Conservation (phyloP, 2,113 vertebrate genomes). For the Chrysochloris asiatica region DNA sequence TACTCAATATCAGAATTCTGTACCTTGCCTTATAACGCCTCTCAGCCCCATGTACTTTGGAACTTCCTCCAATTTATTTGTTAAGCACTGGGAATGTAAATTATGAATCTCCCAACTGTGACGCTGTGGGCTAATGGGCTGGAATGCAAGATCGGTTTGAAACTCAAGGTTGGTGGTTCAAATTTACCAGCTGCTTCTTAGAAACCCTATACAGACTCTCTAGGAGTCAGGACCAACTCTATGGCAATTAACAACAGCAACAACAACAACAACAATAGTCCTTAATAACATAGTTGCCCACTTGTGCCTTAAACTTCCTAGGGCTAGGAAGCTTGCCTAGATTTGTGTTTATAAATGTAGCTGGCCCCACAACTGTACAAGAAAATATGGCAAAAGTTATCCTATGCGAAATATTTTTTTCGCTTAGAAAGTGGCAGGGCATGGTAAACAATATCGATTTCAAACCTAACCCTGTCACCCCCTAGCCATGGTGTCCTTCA, state of each 20-base stretch:
- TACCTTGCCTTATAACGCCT: not conserved
- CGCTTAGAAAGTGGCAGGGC: not conserved
- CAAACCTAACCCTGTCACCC: not conserved
- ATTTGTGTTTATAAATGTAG: not conserved
- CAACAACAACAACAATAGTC: no score
- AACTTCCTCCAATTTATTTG: conserved; percentile 1
- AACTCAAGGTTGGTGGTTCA: no score
- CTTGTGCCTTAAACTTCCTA: not conserved
- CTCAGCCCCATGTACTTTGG: not conserved
- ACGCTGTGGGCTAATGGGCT: no score
- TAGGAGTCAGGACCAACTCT: no score
- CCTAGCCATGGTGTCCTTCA: not conserved
- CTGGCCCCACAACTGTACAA: not conserved
- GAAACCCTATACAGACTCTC: no score
- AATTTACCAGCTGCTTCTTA: no score
- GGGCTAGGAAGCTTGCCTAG: not conserved
- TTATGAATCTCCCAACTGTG: not conserved
- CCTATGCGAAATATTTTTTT: not conserved
- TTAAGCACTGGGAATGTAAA: not conserved
- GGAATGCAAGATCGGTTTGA: no score
- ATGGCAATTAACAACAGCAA: no score
- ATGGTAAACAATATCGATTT: not conserved
- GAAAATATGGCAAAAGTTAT: conserved; percentile 8
- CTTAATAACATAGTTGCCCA: not conserved
- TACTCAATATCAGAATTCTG: not conserved